Percentiles rank a stretch among this genome's conserved stretches.
Conservation (phyloP, 2,797 vertebrate species). For the Sebastolobus alascanus region DNA sequence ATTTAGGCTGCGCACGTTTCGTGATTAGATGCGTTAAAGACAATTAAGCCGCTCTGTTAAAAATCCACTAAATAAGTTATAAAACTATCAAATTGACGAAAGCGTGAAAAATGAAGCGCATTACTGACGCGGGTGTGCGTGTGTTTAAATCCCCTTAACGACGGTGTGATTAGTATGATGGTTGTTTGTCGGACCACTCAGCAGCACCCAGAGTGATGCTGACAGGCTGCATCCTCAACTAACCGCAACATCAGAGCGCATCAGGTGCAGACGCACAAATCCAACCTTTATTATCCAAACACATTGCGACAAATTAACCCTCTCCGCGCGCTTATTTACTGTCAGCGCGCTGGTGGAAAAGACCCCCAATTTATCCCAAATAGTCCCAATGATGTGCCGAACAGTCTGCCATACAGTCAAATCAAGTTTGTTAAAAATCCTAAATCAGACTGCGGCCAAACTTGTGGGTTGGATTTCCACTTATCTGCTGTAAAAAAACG, state of each 20-base stretch:
- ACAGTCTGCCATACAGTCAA: not conserved
- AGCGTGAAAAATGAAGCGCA: slow-evolving; percentile 12
- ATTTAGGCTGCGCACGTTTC: slow-evolving; percentile 65
- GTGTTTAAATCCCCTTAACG: not conserved
- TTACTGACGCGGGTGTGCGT: not conserved
- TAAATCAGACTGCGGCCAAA: slow-evolving; percentile 42
- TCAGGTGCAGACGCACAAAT: slow-evolving; percentile 77
- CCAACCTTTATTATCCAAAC: slow-evolving; percentile 42
- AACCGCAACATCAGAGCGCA: slow-evolving; percentile 72
- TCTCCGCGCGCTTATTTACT: slow-evolving; percentile 20
- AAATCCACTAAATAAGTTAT: slow-evolving; percentile 70
- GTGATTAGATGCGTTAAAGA: slow-evolving; percentile 54
- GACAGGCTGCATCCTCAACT: slow-evolving; percentile 68
- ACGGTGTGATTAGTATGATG: slow-evolving; percentile 10
- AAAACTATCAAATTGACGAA: slow-evolving; percentile 51
- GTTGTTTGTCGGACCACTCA: slow-evolving; percentile 34
- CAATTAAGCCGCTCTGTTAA: slow-evolving; percentile 50
- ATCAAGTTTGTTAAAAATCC: slow-evolving; percentile 70
- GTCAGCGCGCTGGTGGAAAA: slow-evolving; percentile 9
- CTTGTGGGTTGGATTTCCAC: slow-evolving; percentile 44
- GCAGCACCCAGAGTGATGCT: slow-evolving; percentile 55
- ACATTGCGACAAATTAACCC: slow-evolving; percentile 49
- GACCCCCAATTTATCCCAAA: slow-evolving; percentile 33
- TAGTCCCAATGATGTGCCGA: slow-evolving; percentile 3
- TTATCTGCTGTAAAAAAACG: not conserved